A percentile compares a stretch with the other conserved stretches of the same genome.
Evolutionary conservation across 1,140 invertebrate species (phyloP).

Genomic region (Scaptodrosophila lebanonensis): DNA sequence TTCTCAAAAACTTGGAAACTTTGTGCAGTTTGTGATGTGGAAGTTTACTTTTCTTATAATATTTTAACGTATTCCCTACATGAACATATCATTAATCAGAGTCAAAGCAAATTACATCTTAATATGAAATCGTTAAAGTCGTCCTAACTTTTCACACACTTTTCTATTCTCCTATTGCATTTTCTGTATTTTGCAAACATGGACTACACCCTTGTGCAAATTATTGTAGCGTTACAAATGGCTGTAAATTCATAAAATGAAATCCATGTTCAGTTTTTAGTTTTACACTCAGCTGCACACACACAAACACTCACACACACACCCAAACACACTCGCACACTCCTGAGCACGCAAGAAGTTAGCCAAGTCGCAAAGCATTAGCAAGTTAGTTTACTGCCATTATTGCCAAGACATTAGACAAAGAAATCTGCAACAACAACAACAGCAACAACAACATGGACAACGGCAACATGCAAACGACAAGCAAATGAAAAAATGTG

Average conservation of each 20-base stretch:
- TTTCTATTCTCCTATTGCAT: too few relatives aligned
- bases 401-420: slow-evolving; percentile 3
- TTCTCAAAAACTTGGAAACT: too few relatives aligned
- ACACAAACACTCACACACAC: not conserved
- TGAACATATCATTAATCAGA: too few relatives aligned
- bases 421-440: slow-evolving; percentile 9
- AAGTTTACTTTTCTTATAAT: too few relatives aligned
- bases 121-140: too few relatives aligned
- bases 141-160: too few relatives aligned
- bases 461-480: slow-evolving; percentile 14
- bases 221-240: slow-evolving; percentile 44
- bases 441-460: not conserved
- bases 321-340: not conserved
- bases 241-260: slow-evolving; percentile 35
- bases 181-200: too few relatives aligned
- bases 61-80: too few relatives aligned
- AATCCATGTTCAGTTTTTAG: slow-evolving; percentile 37
- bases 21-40: too few relatives aligned
- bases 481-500: not conserved
- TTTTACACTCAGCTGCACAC: slow-evolving; percentile 49
- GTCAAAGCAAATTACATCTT: too few relatives aligned
- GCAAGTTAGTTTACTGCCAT: too few relatives aligned
- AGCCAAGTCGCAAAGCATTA: slow-evolving; percentile 34
- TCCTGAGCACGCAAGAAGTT: slow-evolving; percentile 21
- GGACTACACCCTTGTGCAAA: too few relatives aligned